Base-by-base conservation (phyloP, 1,140 invertebrate genomes). In the Andricus grossulariae region DNA sequence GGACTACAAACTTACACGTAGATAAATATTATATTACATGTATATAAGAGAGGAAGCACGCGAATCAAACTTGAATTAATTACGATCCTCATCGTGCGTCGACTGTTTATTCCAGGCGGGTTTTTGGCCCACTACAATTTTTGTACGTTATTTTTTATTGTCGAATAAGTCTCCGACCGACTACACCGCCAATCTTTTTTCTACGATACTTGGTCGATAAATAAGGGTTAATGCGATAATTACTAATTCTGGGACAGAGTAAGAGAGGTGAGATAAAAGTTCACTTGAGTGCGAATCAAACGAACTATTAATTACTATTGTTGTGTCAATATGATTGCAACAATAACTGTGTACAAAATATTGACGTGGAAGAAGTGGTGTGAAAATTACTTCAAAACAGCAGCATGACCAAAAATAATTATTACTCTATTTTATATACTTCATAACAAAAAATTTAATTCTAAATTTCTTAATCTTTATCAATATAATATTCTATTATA, bases 21-120 rank as follows among this genome's bases (percentile, higher is more conserved):
- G 75, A 79, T 85, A 79, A 79, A 81, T 83, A 80, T 74, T 81
- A 83, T 79, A 83, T 66, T 74, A 75, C 54, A 72, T 80, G 60
- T 77, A 80, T 77, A 81, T 80, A 85, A 81, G 55, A 60, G 66
- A 72, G 50, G 39, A 85, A 86, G 85, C 85, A 84, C 81, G 83
- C 85, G 82, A 87, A 88, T 88, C 86, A 87, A 88, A 88, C 82
- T 86, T 76, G 80, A 83, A 85, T 39, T 66, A 66, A 66, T 66
- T 66, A 39, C 16, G 4, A 66, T 66, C 60, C 25, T 45, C 45
- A 39, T 66, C 60, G 60, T 66, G 60, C 60, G 60, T 57, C 57
- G 57, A 39, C 57, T 66, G 57, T 66, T 66, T 66, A 45, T 45
- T 15, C 19, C 57, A 66, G 15, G 32, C n/a, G 52, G 18, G 19